A percentile compares a stretch with the other conserved stretches of the same genome.
Conservation (phyloP, 2,113 vertebrate species). For the Ctenodactylus gundi region DNA sequence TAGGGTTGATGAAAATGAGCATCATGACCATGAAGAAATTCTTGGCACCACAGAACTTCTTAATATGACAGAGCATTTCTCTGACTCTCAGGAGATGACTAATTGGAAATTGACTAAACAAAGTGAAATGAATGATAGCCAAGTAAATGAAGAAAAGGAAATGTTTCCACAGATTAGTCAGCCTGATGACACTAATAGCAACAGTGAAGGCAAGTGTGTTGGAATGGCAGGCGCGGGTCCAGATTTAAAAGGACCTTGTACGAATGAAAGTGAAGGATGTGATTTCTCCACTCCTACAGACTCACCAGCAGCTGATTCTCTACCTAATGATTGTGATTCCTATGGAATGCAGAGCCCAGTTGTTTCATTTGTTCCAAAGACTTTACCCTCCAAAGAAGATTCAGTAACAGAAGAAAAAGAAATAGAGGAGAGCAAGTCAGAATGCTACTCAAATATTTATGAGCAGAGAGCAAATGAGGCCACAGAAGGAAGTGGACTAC, state of each 20-base stretch:
- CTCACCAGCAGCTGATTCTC: constrained; percentile 80
- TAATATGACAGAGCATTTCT: constrained; percentile 75
- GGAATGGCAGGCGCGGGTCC: constrained; percentile 68
- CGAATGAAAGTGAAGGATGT: constrained; percentile 78
- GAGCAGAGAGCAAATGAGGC: constrained; percentile 88
- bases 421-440: constrained; percentile 98
- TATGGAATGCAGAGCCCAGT: constrained; percentile 87
- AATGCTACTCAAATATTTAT: constrained; percentile 86
- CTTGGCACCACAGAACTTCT: constrained; percentile 68
- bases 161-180: constrained; percentile 69
- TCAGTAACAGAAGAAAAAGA: constrained; percentile 99
- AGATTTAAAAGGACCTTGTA: constrained; percentile 73
- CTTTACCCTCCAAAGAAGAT: constrained; percentile 96
- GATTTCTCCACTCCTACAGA: constrained; percentile 77
- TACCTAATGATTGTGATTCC: constrained; percentile 88
- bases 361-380: constrained; percentile 87
- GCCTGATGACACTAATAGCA: constrained; percentile 72
- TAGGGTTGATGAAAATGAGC: constrained; percentile 69
- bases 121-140: constrained; percentile 80
- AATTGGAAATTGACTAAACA: constrained; percentile 81
- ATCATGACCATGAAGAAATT: constrained; percentile 75
- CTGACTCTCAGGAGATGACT: constrained; percentile 82
- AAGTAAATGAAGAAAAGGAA: constrained; percentile 81
- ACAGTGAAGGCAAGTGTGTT: constrained; percentile 70
- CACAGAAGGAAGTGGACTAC: constrained; percentile 81